Base-by-base conservation (phyloP, 2,888 invertebrate species). In the Elmis aenea region DNA sequence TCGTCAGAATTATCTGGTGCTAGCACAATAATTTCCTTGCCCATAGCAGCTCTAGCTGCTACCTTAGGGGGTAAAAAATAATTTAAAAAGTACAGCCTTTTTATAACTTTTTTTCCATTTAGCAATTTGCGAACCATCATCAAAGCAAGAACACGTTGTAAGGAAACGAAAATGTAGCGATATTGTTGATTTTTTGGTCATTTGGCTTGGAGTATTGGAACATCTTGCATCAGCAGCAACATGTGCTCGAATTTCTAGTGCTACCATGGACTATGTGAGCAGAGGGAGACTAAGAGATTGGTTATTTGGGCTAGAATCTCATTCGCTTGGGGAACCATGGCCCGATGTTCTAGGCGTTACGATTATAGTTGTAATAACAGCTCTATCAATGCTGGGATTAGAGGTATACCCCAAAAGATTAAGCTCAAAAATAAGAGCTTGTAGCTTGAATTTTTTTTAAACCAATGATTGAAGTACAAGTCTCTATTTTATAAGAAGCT, bases 271-370 rank as follows among this genome's bases (percentile, higher is more conserved):
- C 52, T 78, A 78, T 45, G 75, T 78, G 37, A 77, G 75, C 15
- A 74, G 70, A 10, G 76, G 76, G 1, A 62, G 74, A 18, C 73
- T 77, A n/a, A 70, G 77, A 38, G 69, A 74, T 26, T 77, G 77
- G 74, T 57, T 77, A 20, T 75, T 78, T 48, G 77, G 77, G 2
- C 69, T 75, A 48, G 74, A 76, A 53, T 74, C 76, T 3, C 69
- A 73, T 50, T 69, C 75, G 1, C 58, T 76, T 33, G 77, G 76
- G 0, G 78, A 78, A 51, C 76, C 78, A 1, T 77, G 77, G 77
- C 79, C 79, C 13, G 79, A 79, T 54, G 75, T 78, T 2, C 53
- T 79, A 3, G 79, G 78, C 3, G 75, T 79, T 2, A 75, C 75
- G 1, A 75, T 78, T 13, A 73, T 79, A 4, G 70, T 76, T 55